Conservation (phyloP, 2,797 vertebrate genomes). For the Semaprochilodus insignis region DNA sequence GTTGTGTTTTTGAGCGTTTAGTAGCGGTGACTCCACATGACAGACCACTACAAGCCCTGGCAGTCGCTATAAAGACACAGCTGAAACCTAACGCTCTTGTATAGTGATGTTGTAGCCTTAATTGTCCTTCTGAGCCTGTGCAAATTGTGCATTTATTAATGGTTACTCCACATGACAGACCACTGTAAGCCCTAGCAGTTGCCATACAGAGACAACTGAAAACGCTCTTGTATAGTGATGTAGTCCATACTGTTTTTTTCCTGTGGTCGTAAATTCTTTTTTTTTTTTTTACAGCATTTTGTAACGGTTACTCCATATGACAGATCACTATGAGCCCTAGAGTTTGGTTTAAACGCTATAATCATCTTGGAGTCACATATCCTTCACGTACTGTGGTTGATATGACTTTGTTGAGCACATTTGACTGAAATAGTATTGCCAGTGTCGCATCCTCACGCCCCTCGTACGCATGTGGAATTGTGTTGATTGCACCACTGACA, state of each 20-base stretch:
- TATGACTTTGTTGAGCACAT: constrained; percentile 19
- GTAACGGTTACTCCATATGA: neutral
- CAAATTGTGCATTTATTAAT: neutral
- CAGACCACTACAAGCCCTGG: neutral
- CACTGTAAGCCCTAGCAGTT: neutral
- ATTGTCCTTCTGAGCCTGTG: no score
- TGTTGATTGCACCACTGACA: constrained; percentile 11
- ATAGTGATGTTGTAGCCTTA: no score
- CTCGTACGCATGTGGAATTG: constrained; percentile 23
- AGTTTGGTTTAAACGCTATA: neutral
- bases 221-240: neutral
- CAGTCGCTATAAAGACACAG: neutral
- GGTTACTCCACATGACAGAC: neutral
- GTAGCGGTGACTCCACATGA: neutral
- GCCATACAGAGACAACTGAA: neutral
- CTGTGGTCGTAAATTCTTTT: no score
- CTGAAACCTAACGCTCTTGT: neutral
- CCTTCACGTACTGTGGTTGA: neutral
- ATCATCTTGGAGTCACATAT: neutral
- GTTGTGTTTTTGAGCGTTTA: neutral
- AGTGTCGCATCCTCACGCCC: constrained; percentile 25
- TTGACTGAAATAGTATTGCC: neutral
- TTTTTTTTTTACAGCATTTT: neutral
- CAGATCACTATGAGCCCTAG: neutral
- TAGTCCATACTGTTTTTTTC: no score